Conservation (phyloP, 2,888 invertebrate species). For the Ischnura elegans region DNA sequence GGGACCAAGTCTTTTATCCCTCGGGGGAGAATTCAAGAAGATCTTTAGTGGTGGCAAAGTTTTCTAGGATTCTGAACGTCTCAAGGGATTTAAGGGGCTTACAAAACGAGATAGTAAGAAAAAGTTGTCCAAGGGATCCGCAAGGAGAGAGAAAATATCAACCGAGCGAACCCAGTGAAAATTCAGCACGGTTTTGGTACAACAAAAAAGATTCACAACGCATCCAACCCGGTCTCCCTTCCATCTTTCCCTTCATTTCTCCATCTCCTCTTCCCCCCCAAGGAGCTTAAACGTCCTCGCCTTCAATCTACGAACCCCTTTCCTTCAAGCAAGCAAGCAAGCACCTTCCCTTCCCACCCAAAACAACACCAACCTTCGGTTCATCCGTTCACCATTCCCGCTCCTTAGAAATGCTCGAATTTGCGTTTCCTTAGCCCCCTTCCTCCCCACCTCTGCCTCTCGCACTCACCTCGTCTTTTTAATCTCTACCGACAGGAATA, state of each 20-base stretch:
- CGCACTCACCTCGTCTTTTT: not conserved
- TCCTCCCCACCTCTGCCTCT: too few species aligned
- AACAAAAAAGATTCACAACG: not conserved
- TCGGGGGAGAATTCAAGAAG: too few species aligned
- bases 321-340: not conserved
- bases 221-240: not conserved
- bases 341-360: not conserved
- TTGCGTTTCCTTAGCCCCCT: not conserved
- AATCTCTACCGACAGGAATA: conserved; percentile 36
- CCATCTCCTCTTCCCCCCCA: not conserved
- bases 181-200: not conserved
- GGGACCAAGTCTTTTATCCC: too few species aligned
- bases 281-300: not conserved
- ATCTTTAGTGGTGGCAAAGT: too few species aligned
- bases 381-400: not conserved
- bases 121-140: too few species aligned
- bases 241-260: too few species aligned
- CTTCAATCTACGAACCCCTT: not conserved
- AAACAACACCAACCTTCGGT: too few species aligned
- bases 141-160: too few species aligned
- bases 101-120: too few species aligned
- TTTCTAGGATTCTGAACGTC: too few species aligned
- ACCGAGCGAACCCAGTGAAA: not conserved
- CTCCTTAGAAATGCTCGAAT: conserved; percentile 9
- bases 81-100: too few species aligned